Evolutionary conservation across 2,888 invertebrate species (phyloP).

Genomic region (Drosophila formosana): DNA sequence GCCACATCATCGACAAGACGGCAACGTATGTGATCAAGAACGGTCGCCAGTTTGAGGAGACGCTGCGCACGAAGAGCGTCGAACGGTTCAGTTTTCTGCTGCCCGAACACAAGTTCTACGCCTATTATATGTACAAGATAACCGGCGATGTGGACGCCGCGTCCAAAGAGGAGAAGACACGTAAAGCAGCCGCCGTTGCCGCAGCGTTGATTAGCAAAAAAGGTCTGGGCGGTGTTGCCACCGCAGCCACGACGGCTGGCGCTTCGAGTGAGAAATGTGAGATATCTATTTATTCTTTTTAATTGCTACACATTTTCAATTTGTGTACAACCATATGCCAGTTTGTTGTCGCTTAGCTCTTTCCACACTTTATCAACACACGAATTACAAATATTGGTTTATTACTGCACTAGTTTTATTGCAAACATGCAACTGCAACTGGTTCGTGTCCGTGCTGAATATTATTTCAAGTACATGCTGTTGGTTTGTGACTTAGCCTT

Average conservation of each 20-base stretch:
- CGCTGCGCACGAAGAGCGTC: conserved; percentile 93
- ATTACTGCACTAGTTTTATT: neutral
- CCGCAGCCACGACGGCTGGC: conserved; percentile 12
- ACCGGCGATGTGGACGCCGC: conserved; percentile 82
- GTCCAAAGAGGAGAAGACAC: conserved; percentile 82
- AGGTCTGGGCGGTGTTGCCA: conserved; percentile 48
- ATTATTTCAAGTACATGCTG: no score
- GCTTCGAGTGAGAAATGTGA: conserved; percentile 42
- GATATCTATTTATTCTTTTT: conserved; percentile 1
- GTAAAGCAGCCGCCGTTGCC: conserved; percentile 82
- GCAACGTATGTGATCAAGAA: conserved; percentile 98
- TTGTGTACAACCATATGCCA: no score
- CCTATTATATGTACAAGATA: conserved; percentile 91
- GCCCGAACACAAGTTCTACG: conserved; percentile 90
- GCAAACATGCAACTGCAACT: no score
- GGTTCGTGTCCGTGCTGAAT: no score
- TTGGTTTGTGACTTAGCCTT: no score
- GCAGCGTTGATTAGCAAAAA: conserved; percentile 81
- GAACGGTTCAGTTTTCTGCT: conserved; percentile 95
- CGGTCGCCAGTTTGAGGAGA: conserved; percentile 96
- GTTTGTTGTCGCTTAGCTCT: no score
- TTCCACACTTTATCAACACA: no score
- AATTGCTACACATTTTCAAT: no score
- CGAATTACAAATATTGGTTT: no score
- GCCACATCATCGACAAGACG: conserved; percentile 97